Base-by-base conservation (phyloP, 2,113 vertebrate species). In the Aldabrachelys gigantea region DNA sequence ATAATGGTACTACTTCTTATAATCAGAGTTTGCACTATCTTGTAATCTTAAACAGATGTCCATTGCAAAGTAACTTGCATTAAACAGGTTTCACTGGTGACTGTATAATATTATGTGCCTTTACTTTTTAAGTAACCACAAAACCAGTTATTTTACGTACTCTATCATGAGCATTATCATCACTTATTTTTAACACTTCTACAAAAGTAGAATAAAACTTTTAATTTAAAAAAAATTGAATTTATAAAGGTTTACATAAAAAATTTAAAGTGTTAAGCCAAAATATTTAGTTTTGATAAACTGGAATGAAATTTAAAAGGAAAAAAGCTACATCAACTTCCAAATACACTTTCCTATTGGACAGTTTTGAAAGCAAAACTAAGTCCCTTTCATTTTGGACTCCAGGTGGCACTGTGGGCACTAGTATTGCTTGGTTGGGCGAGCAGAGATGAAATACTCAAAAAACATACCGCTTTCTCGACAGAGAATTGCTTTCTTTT, bases 361-460 rank as follows among this genome's bases (percentile, higher is more conserved):
- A 75, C 54, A 78, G 75, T 76, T 89, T 21, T 47, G 79, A 69
- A 87, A 85, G 90, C 44, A 52, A 35, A 1, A 78, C 25, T 25
- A 78, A 82, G 53, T 21, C n/a, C 65, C 52, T 86, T 93, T 76
- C 50, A 47, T 93, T 82, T 65, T 62, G 47, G 80, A 57, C 89
- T 94, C 90, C 94, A 96, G 95, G 84, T 93, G 91, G 89, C 97
- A 97, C 91, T 96, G 92, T 91, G 59, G 80, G 22, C 84, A 92
- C 81, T 87, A 86, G 2, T 47, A 10, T 54, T 8, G 38, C 50
- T 41, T 35, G 0, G 1, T 1, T 49, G 5, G 50, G 78, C 44
- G 47, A 82, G 21, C 47, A 80, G 10, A 47, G 72, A 82, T n/a
- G 41, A 53, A 29, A 35, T 81, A 96, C 31, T 84, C 75, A 81